phyloP scores from a whole-genome alignment of 2,888 invertebrate species.

The Eupelmus urozonus region DNA sequence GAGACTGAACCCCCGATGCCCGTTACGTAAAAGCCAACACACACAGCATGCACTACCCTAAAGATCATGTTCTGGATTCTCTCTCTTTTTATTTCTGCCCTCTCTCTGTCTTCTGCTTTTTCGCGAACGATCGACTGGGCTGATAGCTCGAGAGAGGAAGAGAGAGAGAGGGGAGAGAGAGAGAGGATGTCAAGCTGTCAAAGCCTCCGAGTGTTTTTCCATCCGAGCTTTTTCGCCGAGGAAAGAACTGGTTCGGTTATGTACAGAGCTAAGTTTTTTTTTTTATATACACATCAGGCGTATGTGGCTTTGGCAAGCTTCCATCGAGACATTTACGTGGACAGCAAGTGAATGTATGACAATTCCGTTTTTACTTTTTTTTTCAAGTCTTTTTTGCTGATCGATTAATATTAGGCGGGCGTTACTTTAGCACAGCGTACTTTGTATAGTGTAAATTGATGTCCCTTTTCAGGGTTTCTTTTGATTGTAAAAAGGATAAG shows the following conservation, averaged over 20 bases:
- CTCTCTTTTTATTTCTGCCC: neutral
- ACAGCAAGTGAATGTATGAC: neutral
- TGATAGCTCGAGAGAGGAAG: too few species aligned
- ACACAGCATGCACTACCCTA: constrained; percentile 75
- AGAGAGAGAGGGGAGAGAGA: too few species aligned
- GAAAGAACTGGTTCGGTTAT: too few species aligned
- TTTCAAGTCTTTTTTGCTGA: neutral
- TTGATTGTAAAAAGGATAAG: too few species aligned
- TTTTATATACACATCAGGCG: too few species aligned
- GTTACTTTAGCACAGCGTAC: constrained; percentile 42
- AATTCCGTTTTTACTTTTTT: constrained; percentile 44
- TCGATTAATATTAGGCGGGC: neutral
- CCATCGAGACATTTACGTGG: too few species aligned
- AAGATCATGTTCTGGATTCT: constrained; percentile 56
- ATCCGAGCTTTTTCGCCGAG: too few species aligned
- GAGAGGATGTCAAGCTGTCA: neutral
- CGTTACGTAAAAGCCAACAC: constrained; percentile 74
- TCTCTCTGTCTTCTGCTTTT: neutral
- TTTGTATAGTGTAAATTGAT: too few species aligned
- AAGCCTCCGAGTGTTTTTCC: neutral
- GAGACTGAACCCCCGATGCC: constrained; percentile 81
- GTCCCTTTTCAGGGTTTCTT: too few species aligned
- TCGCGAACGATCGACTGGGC: too few species aligned
- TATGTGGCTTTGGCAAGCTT: constrained; percentile 8
- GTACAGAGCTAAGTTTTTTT: too few species aligned